These are phyloP conservation scores for Anas bernieri DNA, from an alignment of 2,797 vertebrate species.

Conservation along the genomic window DNA sequence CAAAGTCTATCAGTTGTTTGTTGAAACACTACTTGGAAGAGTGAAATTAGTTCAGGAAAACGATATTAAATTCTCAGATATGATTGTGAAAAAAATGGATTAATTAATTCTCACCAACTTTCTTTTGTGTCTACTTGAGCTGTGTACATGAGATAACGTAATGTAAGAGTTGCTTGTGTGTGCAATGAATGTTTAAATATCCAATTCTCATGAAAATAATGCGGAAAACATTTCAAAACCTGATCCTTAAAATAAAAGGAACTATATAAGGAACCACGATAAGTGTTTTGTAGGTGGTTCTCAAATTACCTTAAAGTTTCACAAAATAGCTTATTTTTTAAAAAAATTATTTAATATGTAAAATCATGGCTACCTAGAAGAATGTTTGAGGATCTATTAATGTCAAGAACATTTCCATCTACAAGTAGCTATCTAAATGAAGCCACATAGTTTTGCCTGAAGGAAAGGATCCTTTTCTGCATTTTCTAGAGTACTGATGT, in stretches of 20 bases:
- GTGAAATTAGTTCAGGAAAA: background rate
- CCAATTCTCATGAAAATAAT: background rate
- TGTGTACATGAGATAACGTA: background rate
- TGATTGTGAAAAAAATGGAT: background rate
- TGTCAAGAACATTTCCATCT: background rate
- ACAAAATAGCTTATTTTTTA: background rate
- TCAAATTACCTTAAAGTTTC: background rate
- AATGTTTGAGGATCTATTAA: background rate
- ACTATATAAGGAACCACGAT: background rate
- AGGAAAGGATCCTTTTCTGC: background rate
- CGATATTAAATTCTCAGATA: background rate
- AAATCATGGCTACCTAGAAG: background rate
- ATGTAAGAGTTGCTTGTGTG: background rate
- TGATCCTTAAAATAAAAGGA: background rate
- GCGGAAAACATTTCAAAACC: background rate
- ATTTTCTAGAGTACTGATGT: background rate
- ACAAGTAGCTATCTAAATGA: background rate
- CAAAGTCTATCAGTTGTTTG: background rate
- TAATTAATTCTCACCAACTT: background rate
- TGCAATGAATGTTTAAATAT: background rate
- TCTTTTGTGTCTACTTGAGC: background rate
- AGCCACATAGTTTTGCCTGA: background rate
- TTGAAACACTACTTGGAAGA: background rate
- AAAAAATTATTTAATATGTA: background rate
- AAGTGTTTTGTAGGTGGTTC: background rate